Percentiles rank a stretch among this genome's conserved stretches.
phyloP scores from a whole-genome alignment of 2,113 vertebrate species.

The Cryptotis parvus region DNA sequence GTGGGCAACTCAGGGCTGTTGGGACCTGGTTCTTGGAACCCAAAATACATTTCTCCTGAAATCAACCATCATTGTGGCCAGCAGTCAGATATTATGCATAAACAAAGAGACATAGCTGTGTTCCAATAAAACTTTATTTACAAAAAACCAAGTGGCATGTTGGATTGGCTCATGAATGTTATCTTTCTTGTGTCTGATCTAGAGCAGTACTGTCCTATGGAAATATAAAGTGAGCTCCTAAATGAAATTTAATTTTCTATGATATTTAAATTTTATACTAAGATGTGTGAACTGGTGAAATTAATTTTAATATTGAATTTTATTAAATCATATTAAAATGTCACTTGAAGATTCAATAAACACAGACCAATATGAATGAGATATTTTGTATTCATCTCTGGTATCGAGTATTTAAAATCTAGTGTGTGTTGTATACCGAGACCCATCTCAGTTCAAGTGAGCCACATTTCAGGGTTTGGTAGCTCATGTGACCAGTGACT shows the following conservation, averaged over 20 bases:
- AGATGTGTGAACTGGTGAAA: too few relatives aligned
- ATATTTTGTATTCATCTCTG: not conserved
- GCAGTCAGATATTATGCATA: not conserved
- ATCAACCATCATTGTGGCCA: too few relatives aligned
- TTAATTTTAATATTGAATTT: too few relatives aligned
- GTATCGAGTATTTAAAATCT: not conserved
- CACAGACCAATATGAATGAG: too few relatives aligned
- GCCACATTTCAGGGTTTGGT: not conserved
- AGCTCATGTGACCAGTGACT: not conserved
- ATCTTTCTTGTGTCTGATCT: not conserved
- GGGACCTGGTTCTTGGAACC: not conserved
- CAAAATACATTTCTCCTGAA: not conserved
- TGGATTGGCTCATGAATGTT: not conserved
- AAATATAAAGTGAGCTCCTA: not conserved
- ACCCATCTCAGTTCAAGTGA: not conserved
- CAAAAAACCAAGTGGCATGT: not conserved
- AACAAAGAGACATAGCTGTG: not conserved
- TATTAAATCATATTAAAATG: too few relatives aligned
- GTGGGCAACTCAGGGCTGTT: not conserved
- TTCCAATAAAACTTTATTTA: conserved; percentile 41
- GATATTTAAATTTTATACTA: too few relatives aligned
- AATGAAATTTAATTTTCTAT: not conserved
- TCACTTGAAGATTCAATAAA: too few relatives aligned
- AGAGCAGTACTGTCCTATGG: not conserved
- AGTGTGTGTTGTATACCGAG: not conserved